Percentiles rank a stretch among this genome's conserved stretches.
Conservation (phyloP, 92 coral and sea anemone genomes). For the Phymanthus crucifer region DNA sequence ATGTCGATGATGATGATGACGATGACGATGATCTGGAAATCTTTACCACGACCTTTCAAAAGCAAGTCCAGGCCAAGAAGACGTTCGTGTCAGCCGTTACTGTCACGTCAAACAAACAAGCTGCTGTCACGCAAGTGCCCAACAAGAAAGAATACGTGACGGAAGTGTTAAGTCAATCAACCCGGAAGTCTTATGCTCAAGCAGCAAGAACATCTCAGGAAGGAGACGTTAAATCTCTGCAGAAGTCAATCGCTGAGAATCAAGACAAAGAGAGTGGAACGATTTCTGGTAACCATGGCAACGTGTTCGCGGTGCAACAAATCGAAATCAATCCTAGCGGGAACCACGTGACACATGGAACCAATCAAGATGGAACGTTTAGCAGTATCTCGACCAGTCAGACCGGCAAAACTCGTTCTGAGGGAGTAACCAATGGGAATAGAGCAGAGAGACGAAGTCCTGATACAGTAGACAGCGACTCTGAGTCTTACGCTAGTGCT, state of each 20-base stretch:
- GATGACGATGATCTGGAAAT: conserved; percentile 43
- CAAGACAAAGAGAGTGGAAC: neutral
- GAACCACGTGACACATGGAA: neutral
- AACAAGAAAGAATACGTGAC: conserved; percentile 21
- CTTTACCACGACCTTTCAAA: conserved; percentile 25
- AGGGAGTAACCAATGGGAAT: neutral
- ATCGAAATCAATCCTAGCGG: conserved; percentile 10
- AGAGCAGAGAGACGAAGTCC: conserved; percentile 20
- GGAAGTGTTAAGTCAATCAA: conserved; percentile 12
- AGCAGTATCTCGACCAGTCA: conserved; percentile 3
- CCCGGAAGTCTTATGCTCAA: conserved; percentile 22
- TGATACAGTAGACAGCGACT: conserved; percentile 62
- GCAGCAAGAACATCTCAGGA: neutral
- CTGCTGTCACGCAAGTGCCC: conserved; percentile 22
- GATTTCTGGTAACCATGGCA: conserved; percentile 17
- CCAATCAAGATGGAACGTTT: neutral
- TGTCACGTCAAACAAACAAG: conserved; percentile 24
- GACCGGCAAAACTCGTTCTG: conserved; percentile 2
- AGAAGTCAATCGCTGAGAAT: neutral
- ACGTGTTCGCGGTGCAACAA: conserved; percentile 8
- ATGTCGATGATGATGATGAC: conserved; percentile 11
- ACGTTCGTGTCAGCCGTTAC: conserved; percentile 33
- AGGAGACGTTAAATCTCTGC: neutral
- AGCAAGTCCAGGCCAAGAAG: conserved; percentile 30
- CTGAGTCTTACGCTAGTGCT: conserved; percentile 86